Base-by-base conservation (phyloP, 2,888 invertebrate genomes). In the Sipha maydis region DNA sequence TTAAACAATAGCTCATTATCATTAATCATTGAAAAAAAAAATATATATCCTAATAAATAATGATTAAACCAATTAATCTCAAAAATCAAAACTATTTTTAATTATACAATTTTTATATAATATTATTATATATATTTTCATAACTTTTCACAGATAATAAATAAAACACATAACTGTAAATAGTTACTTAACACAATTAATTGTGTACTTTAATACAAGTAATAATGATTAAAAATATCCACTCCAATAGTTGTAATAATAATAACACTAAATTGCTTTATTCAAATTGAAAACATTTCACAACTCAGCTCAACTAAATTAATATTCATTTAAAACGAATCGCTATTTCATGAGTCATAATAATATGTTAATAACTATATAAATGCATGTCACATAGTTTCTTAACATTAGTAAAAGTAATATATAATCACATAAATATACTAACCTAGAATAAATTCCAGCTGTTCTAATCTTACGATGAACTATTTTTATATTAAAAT, bases 271-370 rank as follows among this genome's bases (percentile, higher is more conserved):
- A 69, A 69, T 69, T 17, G 11, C 41, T 69, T 3, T 48, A 48
- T 11, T 28, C 28, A 11, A 69, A 69, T 48, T 7, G 69, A 61
- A 61, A 61, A 61, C 28, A 41, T 21, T 67, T 80, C 19, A 38
- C 25, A 67, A 17, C 28, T 2, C 41, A 41, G 28, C 61, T 38
- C 9, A 3, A 67, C 8, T 28, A n/a, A 34, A 82, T 82, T 21
- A 48, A 71, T 71, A 71, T 83, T 71, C 69, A 48, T 69, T 82
- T 41, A 5, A 25, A n/a, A 82, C 28, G 69, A 71, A 83, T 83
- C 17, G 71, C 8, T 34, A 83, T 83, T 31, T 19, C 48, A 14
- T 71, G 83, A 83, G 48, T 71, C 71, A 54, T 54, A 17, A 31
- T 71, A 25, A 71, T 83, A 25, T 71, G 71, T 28, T 71, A 71